phyloP scores from a whole-genome alignment of 1,140 invertebrate species.

The Aplysia californica region DNA sequence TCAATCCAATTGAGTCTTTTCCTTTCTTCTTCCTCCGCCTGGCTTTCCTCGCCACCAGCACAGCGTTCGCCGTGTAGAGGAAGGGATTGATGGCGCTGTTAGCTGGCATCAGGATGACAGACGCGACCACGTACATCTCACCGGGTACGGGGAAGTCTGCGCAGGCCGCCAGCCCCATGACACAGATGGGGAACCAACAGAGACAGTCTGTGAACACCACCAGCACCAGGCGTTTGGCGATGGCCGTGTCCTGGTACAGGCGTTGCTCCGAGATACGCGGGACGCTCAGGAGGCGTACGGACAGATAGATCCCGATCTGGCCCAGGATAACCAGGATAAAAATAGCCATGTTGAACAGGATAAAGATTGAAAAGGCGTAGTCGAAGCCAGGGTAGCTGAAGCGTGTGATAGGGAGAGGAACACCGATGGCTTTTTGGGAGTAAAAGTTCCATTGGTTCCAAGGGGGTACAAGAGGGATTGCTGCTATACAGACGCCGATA shows the following conservation, averaged over 20 bases:
- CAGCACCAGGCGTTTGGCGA: constrained; percentile 32
- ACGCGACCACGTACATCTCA: constrained; percentile 39
- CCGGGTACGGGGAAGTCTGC: constrained; percentile 31
- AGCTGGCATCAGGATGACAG: constrained; percentile 40
- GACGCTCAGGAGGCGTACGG: neutral
- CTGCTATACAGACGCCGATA: constrained; percentile 24
- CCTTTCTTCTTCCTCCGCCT: constrained; percentile 1
- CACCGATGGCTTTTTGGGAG: constrained; percentile 35
- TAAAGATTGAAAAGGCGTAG: constrained; percentile 36
- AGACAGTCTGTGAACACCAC: constrained; percentile 34
- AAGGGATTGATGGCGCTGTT: constrained; percentile 49
- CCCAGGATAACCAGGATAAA: constrained; percentile 37
- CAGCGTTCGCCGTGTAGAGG: constrained; percentile 36
- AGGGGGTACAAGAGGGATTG: constrained; percentile 23
- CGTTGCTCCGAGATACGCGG: neutral
- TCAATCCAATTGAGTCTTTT: too few relatives aligned
- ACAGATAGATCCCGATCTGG: constrained; percentile 35
- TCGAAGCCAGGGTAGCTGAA: constrained; percentile 29
- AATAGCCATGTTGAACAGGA: constrained; percentile 35
- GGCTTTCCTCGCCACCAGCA: neutral
- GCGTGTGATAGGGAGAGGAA: constrained; percentile 36
- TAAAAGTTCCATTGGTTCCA: constrained; percentile 34
- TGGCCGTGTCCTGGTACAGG: constrained; percentile 20
- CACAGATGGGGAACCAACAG: constrained; percentile 30
- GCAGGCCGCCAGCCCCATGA: constrained; percentile 32